phyloP scores from a whole-genome alignment of 2,113 vertebrate genomes.

The Mustela lutreola region DNA sequence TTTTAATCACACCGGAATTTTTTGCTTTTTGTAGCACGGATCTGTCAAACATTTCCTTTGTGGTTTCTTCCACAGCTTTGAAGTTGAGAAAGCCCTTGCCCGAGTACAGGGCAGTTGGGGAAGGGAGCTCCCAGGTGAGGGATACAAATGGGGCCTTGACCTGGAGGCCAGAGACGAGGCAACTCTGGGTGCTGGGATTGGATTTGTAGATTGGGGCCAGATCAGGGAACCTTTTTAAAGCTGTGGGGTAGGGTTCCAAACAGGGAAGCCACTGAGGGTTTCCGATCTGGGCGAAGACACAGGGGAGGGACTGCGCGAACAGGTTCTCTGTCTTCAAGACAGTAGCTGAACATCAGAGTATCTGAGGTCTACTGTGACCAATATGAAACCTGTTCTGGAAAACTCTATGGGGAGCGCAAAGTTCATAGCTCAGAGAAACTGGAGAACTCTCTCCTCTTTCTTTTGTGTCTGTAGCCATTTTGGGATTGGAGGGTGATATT shows the following conservation, averaged over 20 bases:
- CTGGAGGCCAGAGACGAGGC: not conserved
- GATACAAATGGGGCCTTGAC: not conserved
- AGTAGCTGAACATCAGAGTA: not conserved
- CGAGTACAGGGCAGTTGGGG: not conserved
- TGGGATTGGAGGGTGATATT: not conserved
- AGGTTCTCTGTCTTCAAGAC: not conserved
- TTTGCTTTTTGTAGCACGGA: not conserved
- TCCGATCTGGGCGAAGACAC: not conserved
- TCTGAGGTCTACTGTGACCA: not conserved
- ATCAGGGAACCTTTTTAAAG: not conserved
- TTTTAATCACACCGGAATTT: not conserved
- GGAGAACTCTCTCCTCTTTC: not conserved
- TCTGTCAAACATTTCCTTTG: constrained; percentile 55
- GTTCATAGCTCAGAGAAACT: not conserved
- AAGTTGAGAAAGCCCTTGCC: constrained; percentile 33
- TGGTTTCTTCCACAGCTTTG: constrained; percentile 35
- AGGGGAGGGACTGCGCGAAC: not conserved
- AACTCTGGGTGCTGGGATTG: not conserved
- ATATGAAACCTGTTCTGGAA: not conserved
- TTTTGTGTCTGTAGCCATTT: not conserved
- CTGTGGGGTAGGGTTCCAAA: not conserved
- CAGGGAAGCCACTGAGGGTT: not conserved
- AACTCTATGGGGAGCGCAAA: not conserved
- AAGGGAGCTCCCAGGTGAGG: not conserved
- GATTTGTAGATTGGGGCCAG: not conserved